phyloP scores from a whole-genome alignment of 2,113 vertebrate species.

The Ifrita kowaldi region DNA sequence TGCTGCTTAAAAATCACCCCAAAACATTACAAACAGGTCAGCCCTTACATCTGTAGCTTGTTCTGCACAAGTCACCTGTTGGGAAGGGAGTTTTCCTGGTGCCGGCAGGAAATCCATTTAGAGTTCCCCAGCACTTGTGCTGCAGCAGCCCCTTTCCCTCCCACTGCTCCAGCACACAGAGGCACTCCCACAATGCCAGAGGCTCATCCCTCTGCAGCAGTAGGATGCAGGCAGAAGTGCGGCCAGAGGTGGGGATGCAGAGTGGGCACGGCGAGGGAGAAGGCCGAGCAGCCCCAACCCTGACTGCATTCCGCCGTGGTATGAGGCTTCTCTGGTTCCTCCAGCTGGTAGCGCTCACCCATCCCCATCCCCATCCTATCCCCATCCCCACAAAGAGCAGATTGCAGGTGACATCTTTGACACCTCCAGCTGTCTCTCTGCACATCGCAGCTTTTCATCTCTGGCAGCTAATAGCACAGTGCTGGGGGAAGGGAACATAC shows the following conservation, averaged over 20 bases:
- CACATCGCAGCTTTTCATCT: not conserved
- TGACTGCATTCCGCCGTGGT: not conserved
- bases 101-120: not conserved
- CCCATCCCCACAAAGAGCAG: not conserved
- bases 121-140: not conserved
- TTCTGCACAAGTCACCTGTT: not conserved
- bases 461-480: not conserved
- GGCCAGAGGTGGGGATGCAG: not conserved
- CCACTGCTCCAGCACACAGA: not conserved
- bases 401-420: constrained; percentile 23
- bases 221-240: not conserved
- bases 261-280: not conserved
- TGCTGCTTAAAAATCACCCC: not conserved
- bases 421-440: not conserved
- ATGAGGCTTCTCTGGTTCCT: not conserved
- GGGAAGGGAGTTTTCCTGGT: not conserved
- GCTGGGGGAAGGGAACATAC: constrained; percentile 6
- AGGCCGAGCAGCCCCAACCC: not conserved
- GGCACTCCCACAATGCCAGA: not conserved
- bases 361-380: too few species aligned
- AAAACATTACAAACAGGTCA: not conserved
- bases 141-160: not conserved
- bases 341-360: not conserved
- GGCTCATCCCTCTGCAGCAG: not conserved
- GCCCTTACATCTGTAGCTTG: not conserved